Conservation (phyloP, 2,113 vertebrate species). For the Osmerus mordax region DNA sequence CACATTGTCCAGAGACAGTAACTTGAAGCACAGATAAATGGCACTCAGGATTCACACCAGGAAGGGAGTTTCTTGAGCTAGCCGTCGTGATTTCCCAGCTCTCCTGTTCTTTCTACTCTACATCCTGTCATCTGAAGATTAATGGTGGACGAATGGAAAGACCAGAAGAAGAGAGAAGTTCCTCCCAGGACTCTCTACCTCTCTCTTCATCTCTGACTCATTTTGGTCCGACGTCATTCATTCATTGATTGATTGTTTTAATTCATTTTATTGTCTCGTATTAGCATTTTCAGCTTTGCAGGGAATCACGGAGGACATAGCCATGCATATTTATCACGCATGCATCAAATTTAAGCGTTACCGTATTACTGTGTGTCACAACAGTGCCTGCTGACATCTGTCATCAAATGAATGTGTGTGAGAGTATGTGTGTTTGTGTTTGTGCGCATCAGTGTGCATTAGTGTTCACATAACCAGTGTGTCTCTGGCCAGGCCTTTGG, state of each 20-base stretch:
- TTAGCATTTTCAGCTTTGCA: too few species aligned
- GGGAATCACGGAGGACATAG: too few species aligned
- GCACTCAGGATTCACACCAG: constrained; percentile 40
- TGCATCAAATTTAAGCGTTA: neutral
- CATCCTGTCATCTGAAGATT: neutral
- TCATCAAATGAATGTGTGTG: neutral
- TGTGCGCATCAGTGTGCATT: neutral
- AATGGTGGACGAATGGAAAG: neutral
- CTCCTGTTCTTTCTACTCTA: neutral
- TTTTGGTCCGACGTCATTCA: too few species aligned
- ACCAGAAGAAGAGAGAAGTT: too few species aligned
- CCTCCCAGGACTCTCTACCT: too few species aligned
- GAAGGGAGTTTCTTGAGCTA: constrained; percentile 21
- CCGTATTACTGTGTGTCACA: neutral
- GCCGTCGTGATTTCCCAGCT: constrained; percentile 28
- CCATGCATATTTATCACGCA: too few species aligned
- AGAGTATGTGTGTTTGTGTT: constrained; percentile 1
- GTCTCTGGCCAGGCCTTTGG: neutral
- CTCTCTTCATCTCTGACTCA: too few species aligned
- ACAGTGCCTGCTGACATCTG: neutral
- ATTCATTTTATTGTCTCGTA: too few species aligned
- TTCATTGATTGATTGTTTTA: too few species aligned
- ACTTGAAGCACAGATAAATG: constrained; percentile 53
- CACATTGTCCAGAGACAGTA: constrained; percentile 65
- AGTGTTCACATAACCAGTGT: neutral